A percentile compares a stretch with the other conserved stretches of the same genome.
Evolutionary conservation across 2,888 invertebrate species (phyloP).

Genomic region (Fragum fragum): DNA sequence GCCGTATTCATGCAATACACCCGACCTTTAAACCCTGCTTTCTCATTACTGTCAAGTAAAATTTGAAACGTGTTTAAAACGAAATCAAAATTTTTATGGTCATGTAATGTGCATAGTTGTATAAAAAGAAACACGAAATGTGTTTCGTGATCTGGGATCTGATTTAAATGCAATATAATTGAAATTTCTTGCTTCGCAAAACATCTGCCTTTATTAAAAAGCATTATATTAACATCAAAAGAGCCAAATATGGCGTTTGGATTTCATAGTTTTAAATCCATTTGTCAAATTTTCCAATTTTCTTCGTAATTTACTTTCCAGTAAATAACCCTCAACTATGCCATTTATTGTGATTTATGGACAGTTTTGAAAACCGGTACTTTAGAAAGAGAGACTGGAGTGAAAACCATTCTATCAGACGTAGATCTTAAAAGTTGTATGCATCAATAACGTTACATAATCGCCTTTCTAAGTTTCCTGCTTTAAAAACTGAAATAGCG

Average conservation of each 20-base stretch:
- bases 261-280: constrained; percentile 47
- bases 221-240: constrained; percentile 36
- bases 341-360: constrained; percentile 59
- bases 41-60: constrained; percentile 6
- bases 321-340: constrained; percentile 53
- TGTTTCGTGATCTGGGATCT: constrained; percentile 1
- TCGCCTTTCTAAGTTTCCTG: too few species aligned
- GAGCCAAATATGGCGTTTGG: constrained; percentile 25
- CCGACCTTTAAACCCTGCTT: neutral
- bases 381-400: neutral
- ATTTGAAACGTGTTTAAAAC: constrained; percentile 8
- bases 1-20: constrained; percentile 15
- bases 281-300: constrained; percentile 65
- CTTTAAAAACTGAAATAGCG: too few species aligned
- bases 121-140: constrained; percentile 7
- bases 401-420: too few species aligned
- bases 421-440: too few species aligned
- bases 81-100: constrained; percentile 1
- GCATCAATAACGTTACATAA: too few species aligned
- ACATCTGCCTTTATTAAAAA: constrained; percentile 41
- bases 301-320: constrained; percentile 49
- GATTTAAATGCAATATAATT: constrained; percentile 21
- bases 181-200: constrained; percentile 20
- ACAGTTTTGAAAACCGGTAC: constrained; percentile 13
- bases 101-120: neutral